Conservation (phyloP, 2,888 invertebrate species). For the Brenthis hecate region DNA sequence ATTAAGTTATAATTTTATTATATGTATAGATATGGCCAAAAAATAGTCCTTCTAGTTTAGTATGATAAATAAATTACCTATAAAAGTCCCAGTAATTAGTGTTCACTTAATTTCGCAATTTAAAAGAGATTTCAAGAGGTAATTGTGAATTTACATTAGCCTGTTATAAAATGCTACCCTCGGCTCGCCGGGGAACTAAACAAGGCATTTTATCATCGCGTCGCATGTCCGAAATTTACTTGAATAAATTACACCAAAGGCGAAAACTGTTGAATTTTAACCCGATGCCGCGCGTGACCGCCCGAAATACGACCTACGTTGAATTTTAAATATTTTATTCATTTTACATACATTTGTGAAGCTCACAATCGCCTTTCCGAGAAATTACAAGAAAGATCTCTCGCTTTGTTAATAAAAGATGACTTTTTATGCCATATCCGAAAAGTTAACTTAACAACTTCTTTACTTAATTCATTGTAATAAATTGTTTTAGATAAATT, state of each 20-base stretch:
- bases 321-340: conserved; percentile 47
- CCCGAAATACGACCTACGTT: conserved; percentile 34
- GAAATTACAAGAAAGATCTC: conserved; percentile 31
- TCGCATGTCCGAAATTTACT: conserved; percentile 71
- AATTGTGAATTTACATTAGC: conserved; percentile 37
- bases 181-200: conserved; percentile 48
- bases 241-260: conserved; percentile 72
- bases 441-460: not conserved
- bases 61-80: not conserved
- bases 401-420: conserved; percentile 28
- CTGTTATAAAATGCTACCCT: conserved; percentile 40
- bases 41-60: too few species aligned
- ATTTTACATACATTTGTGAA: conserved; percentile 36
- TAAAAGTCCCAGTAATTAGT: not conserved
- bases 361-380: conserved; percentile 27
- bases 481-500: too few species aligned
- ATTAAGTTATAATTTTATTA: too few species aligned
- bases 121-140: conserved; percentile 22
- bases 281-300: conserved; percentile 46
- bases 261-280: conserved; percentile 73
- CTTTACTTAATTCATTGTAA: too few species aligned
- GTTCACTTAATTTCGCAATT: conserved; percentile 13
- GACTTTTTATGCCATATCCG: not conserved
- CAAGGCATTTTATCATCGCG: conserved; percentile 62
- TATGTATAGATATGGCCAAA: too few species aligned